A percentile compares a stretch with the other conserved stretches of the same genome.
These are phyloP conservation scores for Forbesichthys papilliferus DNA, from an alignment of 2,113 vertebrate species.

Conservation along the genomic window DNA sequence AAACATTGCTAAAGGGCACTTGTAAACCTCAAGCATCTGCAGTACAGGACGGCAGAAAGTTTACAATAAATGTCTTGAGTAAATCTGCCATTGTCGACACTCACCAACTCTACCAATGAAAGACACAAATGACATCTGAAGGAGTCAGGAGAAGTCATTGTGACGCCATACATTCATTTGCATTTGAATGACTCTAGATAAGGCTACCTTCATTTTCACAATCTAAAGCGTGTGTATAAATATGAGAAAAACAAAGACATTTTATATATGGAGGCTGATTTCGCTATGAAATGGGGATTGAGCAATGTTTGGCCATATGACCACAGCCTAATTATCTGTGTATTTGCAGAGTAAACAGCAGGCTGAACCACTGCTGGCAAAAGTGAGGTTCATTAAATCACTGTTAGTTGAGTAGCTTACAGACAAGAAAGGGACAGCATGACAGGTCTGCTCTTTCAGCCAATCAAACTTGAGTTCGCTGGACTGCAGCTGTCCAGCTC, in stretches of 20 bases:
- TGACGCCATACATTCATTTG: constrained; percentile 37
- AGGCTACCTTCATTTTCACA: constrained; percentile 26
- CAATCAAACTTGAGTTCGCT: background rate
- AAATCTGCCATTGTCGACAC: constrained; percentile 56
- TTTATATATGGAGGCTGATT: background rate
- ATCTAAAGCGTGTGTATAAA: constrained; percentile 22
- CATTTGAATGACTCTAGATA: constrained; percentile 41
- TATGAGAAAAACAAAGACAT: background rate
- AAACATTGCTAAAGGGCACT: constrained; percentile 56
- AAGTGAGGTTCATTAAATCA: background rate
- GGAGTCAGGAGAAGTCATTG: constrained; percentile 39
- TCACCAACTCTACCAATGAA: constrained; percentile 65
- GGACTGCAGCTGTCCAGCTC: no score
- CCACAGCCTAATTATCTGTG: background rate
- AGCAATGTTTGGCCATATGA: background rate
- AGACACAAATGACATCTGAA: constrained; percentile 58
- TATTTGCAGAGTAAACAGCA: background rate
- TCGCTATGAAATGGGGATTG: background rate
- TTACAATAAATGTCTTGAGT: constrained; percentile 70
- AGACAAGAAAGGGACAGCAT: background rate
- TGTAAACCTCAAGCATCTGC: constrained; percentile 66
- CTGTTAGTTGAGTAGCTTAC: background rate
- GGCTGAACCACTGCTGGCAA: background rate
- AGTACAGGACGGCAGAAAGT: constrained; percentile 61
- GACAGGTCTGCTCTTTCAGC: background rate